Percentiles rank a stretch among this genome's conserved stretches.
Conservation (phyloP, 2,888 invertebrate genomes). For the Rhyacophila evoluta region DNA sequence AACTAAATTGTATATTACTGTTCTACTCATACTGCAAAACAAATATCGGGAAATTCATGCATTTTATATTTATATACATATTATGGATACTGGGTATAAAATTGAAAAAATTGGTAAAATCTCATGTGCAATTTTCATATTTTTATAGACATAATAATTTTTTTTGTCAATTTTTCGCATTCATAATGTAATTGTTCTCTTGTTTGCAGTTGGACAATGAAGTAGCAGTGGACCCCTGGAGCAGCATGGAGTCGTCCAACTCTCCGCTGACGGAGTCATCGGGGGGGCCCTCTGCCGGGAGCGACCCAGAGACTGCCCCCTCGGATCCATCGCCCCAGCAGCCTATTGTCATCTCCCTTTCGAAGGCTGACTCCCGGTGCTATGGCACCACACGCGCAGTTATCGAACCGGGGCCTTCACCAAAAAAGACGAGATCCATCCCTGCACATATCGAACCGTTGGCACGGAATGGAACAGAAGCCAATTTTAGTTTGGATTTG, state of each 20-base stretch:
- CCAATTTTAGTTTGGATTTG: conserved; percentile 57
- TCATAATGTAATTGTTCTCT: conserved; percentile 49
- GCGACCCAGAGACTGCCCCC: conserved; percentile 58
- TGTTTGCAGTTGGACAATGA: conserved; percentile 72
- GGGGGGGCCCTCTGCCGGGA: conserved; percentile 66
- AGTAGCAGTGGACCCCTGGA: conserved; percentile 71
- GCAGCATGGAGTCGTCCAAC: conserved; percentile 71
- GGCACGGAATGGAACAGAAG: conserved; percentile 25
- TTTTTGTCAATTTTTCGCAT: no score
- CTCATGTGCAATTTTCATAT: no score
- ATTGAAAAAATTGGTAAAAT: no score
- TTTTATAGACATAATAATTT: no score
- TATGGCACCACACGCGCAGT: conserved; percentile 42
- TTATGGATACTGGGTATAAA: no score
- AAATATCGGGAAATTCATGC: no score
- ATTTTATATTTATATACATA: no score
- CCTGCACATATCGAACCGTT: background rate
- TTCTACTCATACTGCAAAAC: no score
- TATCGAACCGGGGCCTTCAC: conserved; percentile 38
- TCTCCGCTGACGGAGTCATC: conserved; percentile 69
- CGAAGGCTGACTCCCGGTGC: conserved; percentile 59
- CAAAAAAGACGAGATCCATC: conserved; percentile 28
- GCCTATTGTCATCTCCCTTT: conserved; percentile 56
- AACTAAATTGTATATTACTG: no score
- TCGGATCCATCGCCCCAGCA: conserved; percentile 25